Evolutionary conservation across 2,888 invertebrate species (phyloP).

Genomic region (Chymomyza procnemis): DNA sequence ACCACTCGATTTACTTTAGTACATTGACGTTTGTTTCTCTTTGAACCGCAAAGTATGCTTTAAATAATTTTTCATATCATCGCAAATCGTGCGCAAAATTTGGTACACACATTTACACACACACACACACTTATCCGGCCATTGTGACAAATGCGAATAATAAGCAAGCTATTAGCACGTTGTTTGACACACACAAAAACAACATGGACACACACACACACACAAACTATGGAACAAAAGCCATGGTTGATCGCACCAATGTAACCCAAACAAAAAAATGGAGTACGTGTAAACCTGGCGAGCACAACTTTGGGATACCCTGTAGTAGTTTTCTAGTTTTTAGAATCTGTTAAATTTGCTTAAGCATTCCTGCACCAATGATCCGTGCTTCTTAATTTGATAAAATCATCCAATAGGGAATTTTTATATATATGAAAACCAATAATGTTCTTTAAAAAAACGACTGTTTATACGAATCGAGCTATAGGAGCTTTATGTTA

Average conservation of each 20-base stretch:
- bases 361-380: too few relatives aligned
- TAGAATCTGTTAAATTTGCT: too few relatives aligned
- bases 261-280: conserved; percentile 1
- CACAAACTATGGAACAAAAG: not conserved
- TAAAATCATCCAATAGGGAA: too few relatives aligned
- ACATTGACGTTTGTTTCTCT: not conserved
- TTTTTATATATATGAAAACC: too few relatives aligned
- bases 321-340: not conserved
- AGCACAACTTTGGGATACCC: not conserved
- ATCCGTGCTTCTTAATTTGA: too few relatives aligned
- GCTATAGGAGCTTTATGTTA: too few relatives aligned
- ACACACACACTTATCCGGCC: not conserved
- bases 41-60: conserved; percentile 28
- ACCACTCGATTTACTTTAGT: not conserved
- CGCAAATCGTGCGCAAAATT: conserved; percentile 46
- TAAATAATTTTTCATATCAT: conserved; percentile 37
- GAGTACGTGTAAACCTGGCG: not conserved
- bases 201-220: not conserved
- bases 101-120: conserved; percentile 41
- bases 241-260: conserved; percentile 24
- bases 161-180: conserved; percentile 62
- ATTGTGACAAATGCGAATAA: conserved; percentile 34
- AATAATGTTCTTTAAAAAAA: too few relatives aligned
- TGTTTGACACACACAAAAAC: conserved; percentile 24
- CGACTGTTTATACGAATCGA: too few relatives aligned